Percentiles rank a stretch among this genome's conserved stretches.
Evolutionary conservation across 2,113 vertebrate species (phyloP).

Genomic region (Chlorodrepanis virens): DNA sequence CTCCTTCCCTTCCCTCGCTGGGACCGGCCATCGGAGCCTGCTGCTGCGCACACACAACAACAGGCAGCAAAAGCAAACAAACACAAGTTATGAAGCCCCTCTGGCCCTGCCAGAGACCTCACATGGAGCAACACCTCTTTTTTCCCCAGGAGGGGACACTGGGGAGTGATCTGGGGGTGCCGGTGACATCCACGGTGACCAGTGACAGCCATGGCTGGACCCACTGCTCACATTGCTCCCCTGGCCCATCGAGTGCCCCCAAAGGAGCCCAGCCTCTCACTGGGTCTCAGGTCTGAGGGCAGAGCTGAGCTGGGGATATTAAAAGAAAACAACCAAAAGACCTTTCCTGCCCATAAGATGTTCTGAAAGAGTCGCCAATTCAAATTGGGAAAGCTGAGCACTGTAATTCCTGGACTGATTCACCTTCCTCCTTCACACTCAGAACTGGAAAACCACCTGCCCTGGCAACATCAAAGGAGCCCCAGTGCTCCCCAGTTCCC

Average conservation of each 20-base stretch:
- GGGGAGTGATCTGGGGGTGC: accelerated
- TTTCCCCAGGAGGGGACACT: not conserved
- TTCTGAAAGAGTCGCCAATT: not conserved
- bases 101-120: not conserved
- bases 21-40: not conserved
- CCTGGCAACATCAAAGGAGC: not conserved
- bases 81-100: not conserved
- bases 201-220: not conserved
- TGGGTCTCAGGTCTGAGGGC: not conserved
- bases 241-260: not conserved
- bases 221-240: not conserved
- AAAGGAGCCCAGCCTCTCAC: accelerated
- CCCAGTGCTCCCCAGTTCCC: not conserved
- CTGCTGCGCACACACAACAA: not conserved
- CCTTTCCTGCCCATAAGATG: not conserved
- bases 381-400: not conserved
- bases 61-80: not conserved
- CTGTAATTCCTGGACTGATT: not conserved
- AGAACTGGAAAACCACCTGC: not conserved
- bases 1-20: not conserved
- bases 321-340: not conserved
- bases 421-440: not conserved
- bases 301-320: not conserved
- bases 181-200: not conserved
- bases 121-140: not conserved